Evolutionary conservation across 1,140 invertebrate genomes (phyloP).

Genomic region (Archegozetes longisetosus): DNA sequence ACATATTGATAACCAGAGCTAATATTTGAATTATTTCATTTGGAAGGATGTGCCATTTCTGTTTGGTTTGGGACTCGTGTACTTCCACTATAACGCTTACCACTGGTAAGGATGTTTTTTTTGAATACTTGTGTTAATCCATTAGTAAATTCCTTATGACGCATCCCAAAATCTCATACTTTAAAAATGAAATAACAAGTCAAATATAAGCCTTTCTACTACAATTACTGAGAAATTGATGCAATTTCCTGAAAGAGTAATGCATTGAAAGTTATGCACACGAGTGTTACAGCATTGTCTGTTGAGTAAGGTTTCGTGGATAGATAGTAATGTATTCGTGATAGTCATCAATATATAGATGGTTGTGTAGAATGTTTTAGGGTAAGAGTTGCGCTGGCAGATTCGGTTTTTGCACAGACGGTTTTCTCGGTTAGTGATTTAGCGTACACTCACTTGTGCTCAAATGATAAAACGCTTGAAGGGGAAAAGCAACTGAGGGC

Average conservation of each 20-base stretch:
- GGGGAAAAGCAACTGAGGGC: background rate
- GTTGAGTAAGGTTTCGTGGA: background rate
- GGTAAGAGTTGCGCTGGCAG: no score
- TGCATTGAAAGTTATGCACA: background rate
- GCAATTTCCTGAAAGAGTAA: background rate
- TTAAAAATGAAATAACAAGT: no score
- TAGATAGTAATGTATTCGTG: background rate
- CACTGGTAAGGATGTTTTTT: conserved; percentile 61
- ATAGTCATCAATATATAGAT: no score
- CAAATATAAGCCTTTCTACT: background rate
- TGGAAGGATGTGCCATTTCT: conserved; percentile 59
- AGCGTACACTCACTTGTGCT: background rate
- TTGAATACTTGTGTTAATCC: background rate
- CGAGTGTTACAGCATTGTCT: background rate
- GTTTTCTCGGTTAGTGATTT: background rate
- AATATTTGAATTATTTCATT: conserved; percentile 1
- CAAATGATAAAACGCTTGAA: background rate
- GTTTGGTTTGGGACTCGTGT: conserved; percentile 82
- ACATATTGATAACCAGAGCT: no score
- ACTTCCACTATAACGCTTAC: conserved; percentile 87
- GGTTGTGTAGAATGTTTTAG: no score
- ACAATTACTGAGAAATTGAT: background rate
- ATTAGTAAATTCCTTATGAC: background rate
- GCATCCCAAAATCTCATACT: background rate
- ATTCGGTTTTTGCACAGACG: background rate